A percentile compares a stretch with the other conserved stretches of the same genome.
Evolutionary conservation across 1,140 invertebrate species (phyloP).

Genomic region (Drosophila sechellia): DNA sequence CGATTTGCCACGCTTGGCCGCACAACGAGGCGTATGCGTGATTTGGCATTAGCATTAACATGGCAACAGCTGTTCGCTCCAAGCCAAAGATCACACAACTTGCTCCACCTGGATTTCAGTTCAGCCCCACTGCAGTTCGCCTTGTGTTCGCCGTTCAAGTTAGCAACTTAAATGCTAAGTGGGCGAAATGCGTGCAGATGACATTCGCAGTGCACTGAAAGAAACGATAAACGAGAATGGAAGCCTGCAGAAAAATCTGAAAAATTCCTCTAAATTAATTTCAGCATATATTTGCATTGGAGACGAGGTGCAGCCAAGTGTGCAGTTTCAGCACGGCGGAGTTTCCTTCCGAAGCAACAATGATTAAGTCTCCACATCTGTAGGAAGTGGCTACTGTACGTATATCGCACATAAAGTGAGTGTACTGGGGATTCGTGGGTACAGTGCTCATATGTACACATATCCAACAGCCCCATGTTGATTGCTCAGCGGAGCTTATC

Average conservation of each 20-base stretch:
- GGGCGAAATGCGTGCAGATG: slow-evolving; percentile 39
- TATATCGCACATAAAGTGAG: slow-evolving; percentile 32
- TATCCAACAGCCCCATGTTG: slow-evolving; percentile 2
- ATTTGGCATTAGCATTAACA: slow-evolving; percentile 59
- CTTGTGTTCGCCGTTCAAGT: slow-evolving; percentile 35
- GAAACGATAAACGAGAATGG: too few species aligned
- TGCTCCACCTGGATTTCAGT: slow-evolving; percentile 28
- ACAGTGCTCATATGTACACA: neutral
- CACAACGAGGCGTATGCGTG: slow-evolving; percentile 77
- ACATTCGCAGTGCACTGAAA: slow-evolving; percentile 34
- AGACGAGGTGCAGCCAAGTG: slow-evolving; percentile 51
- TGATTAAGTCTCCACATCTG: slow-evolving; percentile 45
- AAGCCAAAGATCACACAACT: slow-evolving; percentile 4
- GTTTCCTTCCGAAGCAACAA: slow-evolving; percentile 18
- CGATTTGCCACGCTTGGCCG: slow-evolving; percentile 72
- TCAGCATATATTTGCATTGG: neutral
- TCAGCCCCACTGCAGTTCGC: slow-evolving; percentile 35
- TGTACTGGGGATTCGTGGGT: neutral
- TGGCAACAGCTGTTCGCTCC: slow-evolving; percentile 58
- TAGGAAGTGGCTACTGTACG: slow-evolving; percentile 59
- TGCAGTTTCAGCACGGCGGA: slow-evolving; percentile 44
- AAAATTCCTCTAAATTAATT: neutral
- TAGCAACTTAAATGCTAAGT: slow-evolving; percentile 42
- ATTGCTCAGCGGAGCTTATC: slow-evolving; percentile 67
- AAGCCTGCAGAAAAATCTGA: too few species aligned